Evolutionary conservation across 2,888 invertebrate genomes (phyloP).

Genomic region (Lithophane semibrunnea): DNA sequence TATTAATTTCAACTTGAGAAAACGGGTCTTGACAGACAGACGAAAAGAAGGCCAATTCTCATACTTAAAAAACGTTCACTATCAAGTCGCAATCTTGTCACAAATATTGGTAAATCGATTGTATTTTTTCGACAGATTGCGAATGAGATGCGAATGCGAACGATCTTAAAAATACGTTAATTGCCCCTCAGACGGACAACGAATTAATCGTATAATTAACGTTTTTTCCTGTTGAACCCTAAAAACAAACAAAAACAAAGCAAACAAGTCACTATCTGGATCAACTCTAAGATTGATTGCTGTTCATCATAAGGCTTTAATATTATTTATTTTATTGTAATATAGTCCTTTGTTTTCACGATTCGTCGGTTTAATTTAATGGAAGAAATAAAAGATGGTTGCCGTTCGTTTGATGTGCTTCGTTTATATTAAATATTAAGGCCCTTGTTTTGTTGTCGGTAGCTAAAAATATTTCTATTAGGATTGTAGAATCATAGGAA

Average conservation of each 20-base stretch:
- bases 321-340: constrained; percentile 41
- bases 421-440: constrained; percentile 12
- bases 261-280: constrained; percentile 21
- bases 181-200: too few species aligned
- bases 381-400: constrained; percentile 14
- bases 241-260: neutral
- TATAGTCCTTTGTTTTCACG: constrained; percentile 24
- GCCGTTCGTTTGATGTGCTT: constrained; percentile 28
- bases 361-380: constrained; percentile 27
- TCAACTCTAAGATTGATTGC: constrained; percentile 26
- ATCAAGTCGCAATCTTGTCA: too few species aligned
- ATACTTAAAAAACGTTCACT: too few species aligned
- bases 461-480: neutral
- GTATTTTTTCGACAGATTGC: too few species aligned
- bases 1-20: neutral
- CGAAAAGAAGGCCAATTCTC: too few species aligned
- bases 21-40: too few species aligned
- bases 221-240: neutral
- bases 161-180: too few species aligned
- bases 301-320: constrained; percentile 31
- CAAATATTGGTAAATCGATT: too few species aligned
- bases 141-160: too few species aligned
- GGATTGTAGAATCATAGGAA: too few species aligned
- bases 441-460: neutral
- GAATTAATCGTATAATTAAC: too few species aligned